Evolutionary conservation across 2,888 invertebrate species (phyloP).

Genomic region (Thalpophila matura): DNA sequence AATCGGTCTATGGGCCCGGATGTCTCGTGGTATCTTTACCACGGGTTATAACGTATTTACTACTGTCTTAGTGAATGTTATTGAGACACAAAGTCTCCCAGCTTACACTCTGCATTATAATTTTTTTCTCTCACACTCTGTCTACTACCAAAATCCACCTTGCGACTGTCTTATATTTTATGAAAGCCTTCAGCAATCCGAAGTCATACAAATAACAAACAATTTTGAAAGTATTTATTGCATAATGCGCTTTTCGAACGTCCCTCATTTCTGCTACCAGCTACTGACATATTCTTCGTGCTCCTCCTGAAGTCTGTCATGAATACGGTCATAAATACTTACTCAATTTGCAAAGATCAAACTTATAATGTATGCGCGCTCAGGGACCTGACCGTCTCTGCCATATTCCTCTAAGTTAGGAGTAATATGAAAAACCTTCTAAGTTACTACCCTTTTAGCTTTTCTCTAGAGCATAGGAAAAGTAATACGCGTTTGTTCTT

Average conservation of each 20-base stretch:
- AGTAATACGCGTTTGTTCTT: conserved; percentile 4
- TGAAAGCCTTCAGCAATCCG: background rate
- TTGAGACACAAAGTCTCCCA: too few relatives aligned
- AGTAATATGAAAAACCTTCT: conserved; percentile 40
- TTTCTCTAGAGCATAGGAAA: conserved; percentile 26
- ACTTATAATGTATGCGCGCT: conserved; percentile 62
- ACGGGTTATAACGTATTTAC: too few relatives aligned
- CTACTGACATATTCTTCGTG: conserved; percentile 11
- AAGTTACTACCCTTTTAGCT: conserved; percentile 43
- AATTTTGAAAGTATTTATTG: background rate
- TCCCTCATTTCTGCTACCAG: background rate
- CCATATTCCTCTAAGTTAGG: conserved; percentile 33
- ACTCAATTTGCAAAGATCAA: conserved; percentile 61
- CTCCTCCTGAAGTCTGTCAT: conserved; percentile 13
- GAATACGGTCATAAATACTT: conserved; percentile 55
- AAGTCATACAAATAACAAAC: background rate
- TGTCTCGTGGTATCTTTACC: too few relatives aligned
- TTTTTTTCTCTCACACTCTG: too few relatives aligned
- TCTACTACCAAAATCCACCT: background rate
- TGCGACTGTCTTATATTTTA: background rate
- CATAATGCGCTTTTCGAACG: background rate
- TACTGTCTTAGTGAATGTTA: too few relatives aligned
- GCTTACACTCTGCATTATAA: too few relatives aligned
- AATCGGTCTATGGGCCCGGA: background rate
- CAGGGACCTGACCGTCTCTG: conserved; percentile 54